Conservation (phyloP, 2,113 vertebrate species). For the Spermophilus dauricus region DNA sequence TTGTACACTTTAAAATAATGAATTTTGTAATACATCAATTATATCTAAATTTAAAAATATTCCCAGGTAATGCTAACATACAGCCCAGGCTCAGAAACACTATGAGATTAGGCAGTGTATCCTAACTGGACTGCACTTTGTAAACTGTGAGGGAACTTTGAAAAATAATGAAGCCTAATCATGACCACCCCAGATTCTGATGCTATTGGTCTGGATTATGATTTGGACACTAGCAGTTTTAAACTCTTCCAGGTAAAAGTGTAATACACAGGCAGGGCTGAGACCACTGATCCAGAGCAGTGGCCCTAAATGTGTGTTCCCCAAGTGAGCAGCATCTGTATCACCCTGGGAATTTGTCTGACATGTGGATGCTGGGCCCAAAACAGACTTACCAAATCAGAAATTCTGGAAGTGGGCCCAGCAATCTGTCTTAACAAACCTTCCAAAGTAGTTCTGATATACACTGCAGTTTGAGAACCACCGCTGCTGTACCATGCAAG, state of each 20-base stretch:
- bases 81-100: neutral
- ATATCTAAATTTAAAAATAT: neutral
- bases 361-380: neutral
- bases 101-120: neutral
- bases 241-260: neutral
- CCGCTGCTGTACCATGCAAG: neutral
- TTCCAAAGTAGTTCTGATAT: neutral
- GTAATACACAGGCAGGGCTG: neutral
- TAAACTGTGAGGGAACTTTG: neutral
- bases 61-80: neutral
- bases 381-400: neutral
- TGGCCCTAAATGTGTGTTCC: rapidly evolving
- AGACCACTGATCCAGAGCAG: neutral
- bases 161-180: neutral
- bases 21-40: neutral
- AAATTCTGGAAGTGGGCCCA: neutral
- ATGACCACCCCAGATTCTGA: neutral
- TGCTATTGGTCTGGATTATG: neutral
- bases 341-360: neutral
- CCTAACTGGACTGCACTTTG: neutral
- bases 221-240: neutral
- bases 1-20: neutral
- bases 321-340: neutral
- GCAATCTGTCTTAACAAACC: neutral
- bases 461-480: neutral